A percentile compares a stretch with the other conserved stretches of the same genome.
phyloP scores from a whole-genome alignment of 2,113 vertebrate genomes.

The Phaethon lepturus region DNA sequence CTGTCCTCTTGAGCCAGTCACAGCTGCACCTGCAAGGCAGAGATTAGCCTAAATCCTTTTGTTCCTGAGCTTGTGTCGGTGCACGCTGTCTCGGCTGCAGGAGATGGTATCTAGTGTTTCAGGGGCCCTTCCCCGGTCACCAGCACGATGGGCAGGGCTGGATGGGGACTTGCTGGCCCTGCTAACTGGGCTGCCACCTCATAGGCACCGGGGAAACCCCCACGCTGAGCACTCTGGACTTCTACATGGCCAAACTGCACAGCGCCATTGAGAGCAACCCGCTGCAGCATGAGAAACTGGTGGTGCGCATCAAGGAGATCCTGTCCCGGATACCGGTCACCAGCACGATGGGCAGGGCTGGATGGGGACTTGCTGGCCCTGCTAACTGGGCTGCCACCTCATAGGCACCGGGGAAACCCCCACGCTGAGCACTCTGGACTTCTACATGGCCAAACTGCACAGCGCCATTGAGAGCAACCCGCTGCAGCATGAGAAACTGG shows the following conservation, averaged over 20 bases:
- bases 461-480: conserved; percentile 91
- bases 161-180: neutral
- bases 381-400: neutral
- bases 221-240: conserved; percentile 90
- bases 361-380: neutral
- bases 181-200: neutral
- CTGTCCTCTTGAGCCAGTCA: neutral
- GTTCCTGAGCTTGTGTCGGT: neutral
- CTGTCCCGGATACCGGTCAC: conserved; percentile 89
- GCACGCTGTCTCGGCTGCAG: neutral
- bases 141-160: fast-evolving
- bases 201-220: conserved; percentile 92
- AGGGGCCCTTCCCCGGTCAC: neutral
- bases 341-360: fast-evolving
- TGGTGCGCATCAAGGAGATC: conserved; percentile 90
- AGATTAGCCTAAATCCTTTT: neutral
- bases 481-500: conserved; percentile 87
- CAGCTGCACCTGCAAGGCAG: neutral
- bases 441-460: conserved; percentile 93
- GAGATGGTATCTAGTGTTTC: neutral
- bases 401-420: conserved; percentile 92
- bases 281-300: conserved; percentile 87
- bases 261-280: conserved; percentile 91
- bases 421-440: conserved; percentile 90
- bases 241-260: conserved; percentile 93